These are phyloP conservation scores for Leucoptera coffeella DNA, from an alignment of 2,888 invertebrate genomes.

Conservation along the genomic window DNA sequence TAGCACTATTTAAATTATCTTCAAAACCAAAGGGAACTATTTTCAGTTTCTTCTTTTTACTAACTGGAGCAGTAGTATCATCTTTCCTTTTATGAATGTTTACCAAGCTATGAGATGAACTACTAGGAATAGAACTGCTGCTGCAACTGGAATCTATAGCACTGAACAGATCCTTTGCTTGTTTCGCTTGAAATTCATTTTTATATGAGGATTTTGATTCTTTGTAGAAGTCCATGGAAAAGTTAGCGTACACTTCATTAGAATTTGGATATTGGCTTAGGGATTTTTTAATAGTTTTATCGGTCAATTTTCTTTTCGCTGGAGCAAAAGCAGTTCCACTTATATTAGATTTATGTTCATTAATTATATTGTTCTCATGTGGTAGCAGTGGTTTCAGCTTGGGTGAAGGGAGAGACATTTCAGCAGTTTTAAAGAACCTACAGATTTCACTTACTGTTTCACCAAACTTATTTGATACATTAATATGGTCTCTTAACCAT, in stretches of 20 bases:
- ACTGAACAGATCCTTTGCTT: constrained; percentile 52
- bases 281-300: constrained; percentile 16
- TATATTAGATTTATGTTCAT: constrained; percentile 7
- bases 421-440: constrained; percentile 68
- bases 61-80: constrained; percentile 11
- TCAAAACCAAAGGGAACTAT: constrained; percentile 50
- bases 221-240: constrained; percentile 44
- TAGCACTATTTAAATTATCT: constrained; percentile 20
- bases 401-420: constrained; percentile 38
- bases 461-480: constrained; percentile 61
- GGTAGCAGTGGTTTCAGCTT: constrained; percentile 30
- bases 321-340: constrained; percentile 28
- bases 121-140: constrained; percentile 11
- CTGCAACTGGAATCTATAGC: constrained; percentile 45
- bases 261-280: constrained; percentile 42
- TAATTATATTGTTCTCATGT: constrained; percentile 16
- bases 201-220: constrained; percentile 32
- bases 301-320: constrained; percentile 20
- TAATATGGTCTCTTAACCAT: constrained; percentile 74
- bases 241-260: constrained; percentile 48
- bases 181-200: constrained; percentile 39
- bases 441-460: constrained; percentile 63
- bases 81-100: constrained; percentile 49
- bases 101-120: constrained; percentile 20
- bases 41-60: constrained; percentile 51